A percentile compares a stretch with the other conserved stretches of the same genome.
phyloP scores from a whole-genome alignment of 2,888 invertebrate species.

The Hirtodrosophila cameraria region DNA sequence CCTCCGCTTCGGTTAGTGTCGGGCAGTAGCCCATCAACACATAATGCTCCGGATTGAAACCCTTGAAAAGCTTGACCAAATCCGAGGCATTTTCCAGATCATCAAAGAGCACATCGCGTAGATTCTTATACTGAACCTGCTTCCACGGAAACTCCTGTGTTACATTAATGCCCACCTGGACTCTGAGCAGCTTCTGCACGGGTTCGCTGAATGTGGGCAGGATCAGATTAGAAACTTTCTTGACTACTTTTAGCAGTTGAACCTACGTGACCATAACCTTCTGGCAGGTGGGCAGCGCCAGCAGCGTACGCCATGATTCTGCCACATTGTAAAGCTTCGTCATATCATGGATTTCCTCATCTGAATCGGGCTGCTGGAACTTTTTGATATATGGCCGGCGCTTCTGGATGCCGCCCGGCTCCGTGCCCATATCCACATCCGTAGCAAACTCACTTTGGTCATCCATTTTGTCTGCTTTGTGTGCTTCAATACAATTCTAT shows the following conservation, averaged over 20 bases:
- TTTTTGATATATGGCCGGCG: conserved; percentile 51
- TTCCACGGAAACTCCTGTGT: conserved; percentile 91
- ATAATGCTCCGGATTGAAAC: conserved; percentile 83
- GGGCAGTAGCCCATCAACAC: conserved; percentile 88
- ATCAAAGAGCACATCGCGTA: conserved; percentile 86
- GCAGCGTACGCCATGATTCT: conserved; percentile 76
- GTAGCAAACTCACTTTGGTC: conserved; percentile 7
- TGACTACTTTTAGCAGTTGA: too few relatives aligned
- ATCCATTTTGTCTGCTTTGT: conserved; percentile 33
- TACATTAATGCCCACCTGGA: conserved; percentile 88
- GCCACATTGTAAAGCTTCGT: conserved; percentile 59
- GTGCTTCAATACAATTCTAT: conserved; percentile 1
- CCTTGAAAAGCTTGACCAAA: conserved; percentile 83
- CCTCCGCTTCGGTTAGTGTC: conserved; percentile 85
- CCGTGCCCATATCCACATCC: conserved; percentile 7
- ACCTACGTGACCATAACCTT: conserved; percentile 74
- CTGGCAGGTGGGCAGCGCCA: conserved; percentile 65
- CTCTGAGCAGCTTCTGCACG: conserved; percentile 84
- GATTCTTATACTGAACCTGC: conserved; percentile 86
- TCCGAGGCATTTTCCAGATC: conserved; percentile 84
- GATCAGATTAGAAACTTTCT: too few relatives aligned
- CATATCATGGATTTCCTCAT: conserved; percentile 61
- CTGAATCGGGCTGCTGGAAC: conserved; percentile 67
- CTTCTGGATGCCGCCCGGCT: conserved; percentile 9
- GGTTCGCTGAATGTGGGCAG: conserved; percentile 28